Evolutionary conservation across 2,888 invertebrate genomes (phyloP).

Genomic region (Hirtodrosophila cameraria): DNA sequence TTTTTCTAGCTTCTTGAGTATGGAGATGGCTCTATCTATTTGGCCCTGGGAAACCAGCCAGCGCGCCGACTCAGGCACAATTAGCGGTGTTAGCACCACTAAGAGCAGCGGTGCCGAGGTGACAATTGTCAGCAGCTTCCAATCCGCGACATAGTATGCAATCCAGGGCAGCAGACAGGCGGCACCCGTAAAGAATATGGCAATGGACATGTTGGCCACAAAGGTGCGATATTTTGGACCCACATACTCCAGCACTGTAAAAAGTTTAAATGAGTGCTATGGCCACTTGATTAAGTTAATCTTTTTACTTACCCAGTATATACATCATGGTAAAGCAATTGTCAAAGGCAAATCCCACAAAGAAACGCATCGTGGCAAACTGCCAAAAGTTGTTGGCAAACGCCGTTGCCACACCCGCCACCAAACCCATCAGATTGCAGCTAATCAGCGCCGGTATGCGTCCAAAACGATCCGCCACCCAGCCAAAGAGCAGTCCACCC

Average conservation of each 20-base stretch:
- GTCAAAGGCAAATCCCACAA: constrained; percentile 94
- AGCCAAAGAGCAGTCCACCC: constrained; percentile 93
- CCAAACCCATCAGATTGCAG: constrained; percentile 90
- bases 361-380: constrained; percentile 92
- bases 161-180: constrained; percentile 93
- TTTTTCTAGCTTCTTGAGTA: constrained; percentile 91
- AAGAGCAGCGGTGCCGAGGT: constrained; percentile 91
- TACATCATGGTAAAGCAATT: constrained; percentile 98
- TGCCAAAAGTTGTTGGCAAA: constrained; percentile 90
- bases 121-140: constrained; percentile 90
- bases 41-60: constrained; percentile 95
- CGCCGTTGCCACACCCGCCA: constrained; percentile 89
- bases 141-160: constrained; percentile 91
- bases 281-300: background rate
- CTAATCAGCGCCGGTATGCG: constrained; percentile 92
- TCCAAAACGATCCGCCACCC: constrained; percentile 94
- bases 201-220: constrained; percentile 96
- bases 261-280: background rate
- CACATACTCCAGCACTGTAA: constrained; percentile 93
- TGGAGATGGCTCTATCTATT: constrained; percentile 90
- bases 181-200: constrained; percentile 93
- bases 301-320: constrained; percentile 89
- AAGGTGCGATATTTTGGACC: constrained; percentile 95
- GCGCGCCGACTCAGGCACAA: constrained; percentile 94
- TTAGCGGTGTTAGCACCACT: constrained; percentile 89